Percentiles rank a stretch among this genome's conserved stretches.
These are phyloP conservation scores for Gobiocypris rarus DNA, from an alignment of 2,113 vertebrate genomes.

Conservation along the genomic window DNA sequence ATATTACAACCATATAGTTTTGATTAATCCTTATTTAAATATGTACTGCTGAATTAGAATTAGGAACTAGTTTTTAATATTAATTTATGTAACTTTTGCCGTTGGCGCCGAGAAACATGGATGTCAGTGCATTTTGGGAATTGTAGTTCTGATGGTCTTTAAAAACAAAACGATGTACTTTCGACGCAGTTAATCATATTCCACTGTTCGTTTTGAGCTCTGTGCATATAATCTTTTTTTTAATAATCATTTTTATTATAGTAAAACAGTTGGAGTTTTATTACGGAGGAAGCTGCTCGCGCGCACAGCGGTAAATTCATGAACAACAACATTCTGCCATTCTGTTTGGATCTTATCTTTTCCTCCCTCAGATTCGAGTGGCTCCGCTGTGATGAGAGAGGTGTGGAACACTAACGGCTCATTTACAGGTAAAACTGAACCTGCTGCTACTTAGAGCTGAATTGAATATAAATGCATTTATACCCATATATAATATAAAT, in stretches of 20 bases:
- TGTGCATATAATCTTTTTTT: neutral
- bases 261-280: neutral
- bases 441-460: neutral
- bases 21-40: neutral
- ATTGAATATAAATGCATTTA: neutral
- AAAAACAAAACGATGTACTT: no score
- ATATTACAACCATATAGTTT: no score
- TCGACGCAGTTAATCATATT: neutral
- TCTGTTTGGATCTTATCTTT: conserved; percentile 7
- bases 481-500: neutral
- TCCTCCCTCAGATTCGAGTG: conserved; percentile 53
- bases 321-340: neutral
- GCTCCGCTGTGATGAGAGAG: conserved; percentile 63
- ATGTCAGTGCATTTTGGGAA: neutral
- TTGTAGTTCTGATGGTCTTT: neutral
- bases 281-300: conserved; percentile 66
- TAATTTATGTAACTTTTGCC: no score
- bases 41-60: neutral
- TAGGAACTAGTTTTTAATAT: neutral
- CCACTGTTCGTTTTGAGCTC: neutral
- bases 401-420: conserved; percentile 59
- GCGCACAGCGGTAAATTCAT: conserved; percentile 72
- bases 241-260: neutral
- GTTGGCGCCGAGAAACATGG: neutral
- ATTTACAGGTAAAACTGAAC: neutral